A percentile compares a stretch with the other conserved stretches of the same genome.
Evolutionary conservation across 1,140 invertebrate genomes (phyloP).

Genomic region (Saccostrea cuccullata): DNA sequence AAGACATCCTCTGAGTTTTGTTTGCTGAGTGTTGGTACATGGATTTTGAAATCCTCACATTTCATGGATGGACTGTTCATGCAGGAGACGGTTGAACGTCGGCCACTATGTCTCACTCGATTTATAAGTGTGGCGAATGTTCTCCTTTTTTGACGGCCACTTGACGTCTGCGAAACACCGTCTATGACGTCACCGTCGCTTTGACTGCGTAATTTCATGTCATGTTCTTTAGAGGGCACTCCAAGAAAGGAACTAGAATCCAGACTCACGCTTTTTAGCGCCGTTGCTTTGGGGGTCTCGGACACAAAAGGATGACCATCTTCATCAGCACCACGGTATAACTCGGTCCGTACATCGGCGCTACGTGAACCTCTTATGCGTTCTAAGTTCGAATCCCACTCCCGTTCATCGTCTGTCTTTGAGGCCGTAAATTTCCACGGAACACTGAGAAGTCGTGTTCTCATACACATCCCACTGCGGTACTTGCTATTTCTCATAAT

Average conservation of each 20-base stretch:
- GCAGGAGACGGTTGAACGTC: neutral
- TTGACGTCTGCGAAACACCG: neutral
- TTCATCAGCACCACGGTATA: neutral
- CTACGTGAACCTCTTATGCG: neutral
- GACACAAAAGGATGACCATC: neutral
- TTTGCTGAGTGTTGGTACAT: neutral
- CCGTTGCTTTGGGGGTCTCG: neutral
- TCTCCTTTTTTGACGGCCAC: neutral
- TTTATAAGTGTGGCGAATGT: neutral
- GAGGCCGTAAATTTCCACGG: neutral
- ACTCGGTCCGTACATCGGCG: neutral
- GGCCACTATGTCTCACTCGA: neutral
- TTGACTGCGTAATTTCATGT: slow-evolving; percentile 15
- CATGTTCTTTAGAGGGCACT: neutral
- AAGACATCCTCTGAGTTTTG: neutral
- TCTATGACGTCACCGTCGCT: slow-evolving; percentile 25
- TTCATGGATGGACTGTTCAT: neutral
- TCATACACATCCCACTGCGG: slow-evolving; percentile 4
- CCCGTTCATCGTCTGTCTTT: slow-evolving; percentile 13
- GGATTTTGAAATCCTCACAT: slow-evolving; percentile 19
- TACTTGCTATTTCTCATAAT: slow-evolving; percentile 17
- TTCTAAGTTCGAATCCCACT: neutral
- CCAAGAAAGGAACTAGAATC: neutral
- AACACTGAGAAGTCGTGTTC: slow-evolving; percentile 14
- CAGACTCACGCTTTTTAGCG: neutral